These are phyloP conservation scores for Paracentrotus lividus DNA, from an alignment of 53 echinoderm and acorn worm species.

Conservation along the genomic window DNA sequence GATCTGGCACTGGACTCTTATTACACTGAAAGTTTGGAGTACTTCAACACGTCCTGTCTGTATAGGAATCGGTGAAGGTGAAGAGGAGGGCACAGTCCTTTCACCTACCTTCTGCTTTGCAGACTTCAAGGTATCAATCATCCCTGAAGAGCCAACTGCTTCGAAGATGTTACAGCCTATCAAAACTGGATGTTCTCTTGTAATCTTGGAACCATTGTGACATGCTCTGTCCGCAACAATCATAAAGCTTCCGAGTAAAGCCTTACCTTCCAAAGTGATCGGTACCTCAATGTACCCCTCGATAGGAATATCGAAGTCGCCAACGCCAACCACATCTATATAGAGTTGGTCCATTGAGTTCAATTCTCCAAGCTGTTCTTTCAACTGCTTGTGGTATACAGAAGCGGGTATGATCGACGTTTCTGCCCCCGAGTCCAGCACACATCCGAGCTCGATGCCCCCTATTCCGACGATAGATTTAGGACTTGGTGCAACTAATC, in stretches of 20 bases:
- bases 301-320: conserved; percentile 52
- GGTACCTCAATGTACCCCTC: conserved; percentile 60
- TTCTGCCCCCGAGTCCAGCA: conserved; percentile 76
- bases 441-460: conserved; percentile 49
- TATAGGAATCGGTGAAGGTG: no score
- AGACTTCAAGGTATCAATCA: no score
- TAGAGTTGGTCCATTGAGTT: conserved; percentile 54
- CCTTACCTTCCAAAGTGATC: background rate
- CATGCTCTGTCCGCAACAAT: background rate
- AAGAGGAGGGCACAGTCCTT: no score
- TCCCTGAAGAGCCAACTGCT: no score
- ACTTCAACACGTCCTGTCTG: no score
- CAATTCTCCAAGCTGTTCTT: background rate
- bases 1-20: no score
- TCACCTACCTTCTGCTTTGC: no score
- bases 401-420: conserved; percentile 68
- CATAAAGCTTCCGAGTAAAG: conserved; percentile 68
- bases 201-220: no score
- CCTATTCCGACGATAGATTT: no score
- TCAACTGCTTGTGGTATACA: conserved; percentile 56
- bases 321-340: conserved; percentile 52
- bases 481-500: no score
- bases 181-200: background rate
- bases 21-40: no score
- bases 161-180: conserved; percentile 41